Evolutionary conservation across 2,113 vertebrate genomes (phyloP).

Genomic region (Festucalex cinctus): DNA sequence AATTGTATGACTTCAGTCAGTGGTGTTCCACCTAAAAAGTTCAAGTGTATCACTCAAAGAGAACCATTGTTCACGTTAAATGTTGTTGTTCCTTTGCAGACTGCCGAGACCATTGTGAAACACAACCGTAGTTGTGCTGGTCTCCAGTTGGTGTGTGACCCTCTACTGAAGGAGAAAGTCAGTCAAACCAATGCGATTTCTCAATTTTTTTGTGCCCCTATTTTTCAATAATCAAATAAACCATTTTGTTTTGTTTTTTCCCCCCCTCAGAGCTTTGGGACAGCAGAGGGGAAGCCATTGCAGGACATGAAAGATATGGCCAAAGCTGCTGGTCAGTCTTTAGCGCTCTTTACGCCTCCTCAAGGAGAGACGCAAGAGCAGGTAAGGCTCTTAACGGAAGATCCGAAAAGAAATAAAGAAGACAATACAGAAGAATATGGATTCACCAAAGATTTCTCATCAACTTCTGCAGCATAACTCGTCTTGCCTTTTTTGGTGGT

Average conservation of each 20-base stretch:
- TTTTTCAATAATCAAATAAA: neutral
- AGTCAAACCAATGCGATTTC: slow-evolving; percentile 42
- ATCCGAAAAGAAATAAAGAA: too few relatives aligned
- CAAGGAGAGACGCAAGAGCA: slow-evolving; percentile 86
- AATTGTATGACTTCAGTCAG: neutral
- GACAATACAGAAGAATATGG: too few relatives aligned
- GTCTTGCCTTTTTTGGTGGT: too few relatives aligned
- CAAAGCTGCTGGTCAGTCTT: slow-evolving; percentile 75
- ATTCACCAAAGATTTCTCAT: too few relatives aligned
- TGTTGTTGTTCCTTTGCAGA: slow-evolving; percentile 70
- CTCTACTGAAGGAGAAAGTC: slow-evolving; percentile 86
- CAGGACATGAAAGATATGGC: slow-evolving; percentile 84
- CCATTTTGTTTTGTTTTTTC: neutral
- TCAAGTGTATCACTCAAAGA: too few relatives aligned
- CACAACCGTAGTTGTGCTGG: slow-evolving; percentile 76
- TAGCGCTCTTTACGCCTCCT: slow-evolving; percentile 81
- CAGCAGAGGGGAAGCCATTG: slow-evolving; percentile 80
- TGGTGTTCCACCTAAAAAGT: too few relatives aligned
- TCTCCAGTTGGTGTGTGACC: slow-evolving; percentile 73
- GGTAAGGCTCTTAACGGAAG: slow-evolving; percentile 59
- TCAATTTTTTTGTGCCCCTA: neutral
- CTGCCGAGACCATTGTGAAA: slow-evolving; percentile 79
- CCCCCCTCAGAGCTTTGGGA: slow-evolving; percentile 88
- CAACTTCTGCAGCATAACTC: too few relatives aligned
- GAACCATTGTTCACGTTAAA: too few relatives aligned